Base-by-base conservation (phyloP, 2,113 vertebrate species). In the Pipa parva region DNA sequence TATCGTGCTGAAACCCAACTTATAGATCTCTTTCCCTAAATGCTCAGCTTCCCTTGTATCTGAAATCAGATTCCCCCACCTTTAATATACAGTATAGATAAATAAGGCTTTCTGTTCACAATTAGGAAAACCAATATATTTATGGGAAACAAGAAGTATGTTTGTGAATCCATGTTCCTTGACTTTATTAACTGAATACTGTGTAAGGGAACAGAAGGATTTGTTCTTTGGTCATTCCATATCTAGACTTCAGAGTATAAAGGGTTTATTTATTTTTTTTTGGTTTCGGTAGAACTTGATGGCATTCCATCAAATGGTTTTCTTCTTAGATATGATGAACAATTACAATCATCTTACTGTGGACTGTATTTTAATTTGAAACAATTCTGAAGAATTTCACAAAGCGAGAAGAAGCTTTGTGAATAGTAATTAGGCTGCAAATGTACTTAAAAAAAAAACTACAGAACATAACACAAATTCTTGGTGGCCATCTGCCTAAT, bases 401-500 rank as follows among this genome's bases (percentile, higher is more conserved):
- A 52, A 64, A n/a, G 72, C 67, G 13, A 46, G 50, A 78, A 74
- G 60, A 71, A 72, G 66, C 39, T 79, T n/a, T 77, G 71, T 1
- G 0, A 36, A 57, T 74, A 80, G 79, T 25, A 77, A 66, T 77
- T 76, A 73, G 63, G 78, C 65, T 76, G 72, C 51, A 49, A 76
- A 76, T 75, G 69, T 29, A 78, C 77, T 71, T 27, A 63, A 68
- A 76, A 66, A 78, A 62, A 57, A 71, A 76, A 77, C 61, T 59
- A 70, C 76, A 76, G 75, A 78, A 76, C 42, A 60, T 51, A 72
- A 56, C 71, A 77, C 71, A 81, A 77, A 75, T 64, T 63, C 56
- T 64, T 72, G 72, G 58, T 77, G 71, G 59, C 75, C 77, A 79
- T 86, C 80, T 84, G 72, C 59, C 74, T 76, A 74, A 80, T 76